Conservation (phyloP, 2,888 invertebrate genomes). For the Lucinisca nassula region DNA sequence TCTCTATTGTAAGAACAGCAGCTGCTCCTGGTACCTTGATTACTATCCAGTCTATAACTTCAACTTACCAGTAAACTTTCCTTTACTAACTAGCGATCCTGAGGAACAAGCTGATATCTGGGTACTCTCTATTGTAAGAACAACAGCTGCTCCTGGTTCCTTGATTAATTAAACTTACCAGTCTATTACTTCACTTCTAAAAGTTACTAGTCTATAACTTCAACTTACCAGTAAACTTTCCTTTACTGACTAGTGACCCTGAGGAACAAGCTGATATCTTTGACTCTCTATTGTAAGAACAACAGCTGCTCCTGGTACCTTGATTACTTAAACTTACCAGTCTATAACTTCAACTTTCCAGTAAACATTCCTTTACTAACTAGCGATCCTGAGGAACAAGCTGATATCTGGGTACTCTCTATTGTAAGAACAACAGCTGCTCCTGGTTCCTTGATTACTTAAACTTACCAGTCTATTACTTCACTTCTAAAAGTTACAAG, state of each 20-base stretch:
- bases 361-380: conserved; percentile 94
- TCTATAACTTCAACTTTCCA: too few relatives aligned
- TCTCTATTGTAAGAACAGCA: conserved; percentile 98
- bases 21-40: conserved; percentile 90
- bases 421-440: conserved; percentile 98
- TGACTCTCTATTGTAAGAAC: conserved; percentile 98
- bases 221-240: conserved; percentile 89
- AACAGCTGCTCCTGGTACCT: conserved; percentile 91
- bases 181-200: too few relatives aligned
- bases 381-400: conserved; percentile 98
- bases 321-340: conserved; percentile 74
- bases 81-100: conserved; percentile 98
- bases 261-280: conserved; percentile 98
- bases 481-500: too few relatives aligned
- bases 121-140: conserved; percentile 98
- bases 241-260: conserved; percentile 98
- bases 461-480: too few relatives aligned
- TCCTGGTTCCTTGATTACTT: conserved; percentile 83
- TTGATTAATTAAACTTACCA: too few relatives aligned
- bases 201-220: too few relatives aligned
- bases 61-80: too few relatives aligned
- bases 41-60: too few relatives aligned
- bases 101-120: conserved; percentile 98
- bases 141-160: conserved; percentile 92
- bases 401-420: conserved; percentile 98